A percentile compares a stretch with the other conserved stretches of the same genome.
phyloP scores from a whole-genome alignment of 2,113 vertebrate species.

The Pungitius pungitius region DNA sequence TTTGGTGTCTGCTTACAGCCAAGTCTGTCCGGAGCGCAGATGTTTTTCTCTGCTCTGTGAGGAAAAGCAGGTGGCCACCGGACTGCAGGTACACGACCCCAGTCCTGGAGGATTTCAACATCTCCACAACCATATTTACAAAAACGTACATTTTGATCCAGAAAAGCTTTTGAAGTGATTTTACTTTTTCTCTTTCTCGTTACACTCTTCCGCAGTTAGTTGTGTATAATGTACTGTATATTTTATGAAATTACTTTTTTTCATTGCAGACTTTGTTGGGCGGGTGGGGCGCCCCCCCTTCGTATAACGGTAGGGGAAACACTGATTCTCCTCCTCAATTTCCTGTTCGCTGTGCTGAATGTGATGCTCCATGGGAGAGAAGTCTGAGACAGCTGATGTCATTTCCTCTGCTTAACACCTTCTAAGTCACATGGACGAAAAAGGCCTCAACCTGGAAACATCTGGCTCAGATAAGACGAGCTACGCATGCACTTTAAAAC shows the following conservation, averaged over 20 bases:
- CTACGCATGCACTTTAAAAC: conserved; percentile 15
- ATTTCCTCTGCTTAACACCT: conserved; percentile 58
- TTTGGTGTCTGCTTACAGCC: conserved; percentile 55
- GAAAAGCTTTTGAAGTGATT: conserved; percentile 11
- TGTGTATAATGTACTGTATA: neutral
- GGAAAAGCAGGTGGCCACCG: conserved; percentile 63
- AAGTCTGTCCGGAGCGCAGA: too few species aligned
- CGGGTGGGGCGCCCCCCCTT: too few species aligned
- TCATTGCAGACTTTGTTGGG: too few species aligned
- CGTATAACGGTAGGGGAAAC: too few species aligned
- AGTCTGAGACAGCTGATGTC: conserved; percentile 52
- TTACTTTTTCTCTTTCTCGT: neutral
- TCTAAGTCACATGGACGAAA: conserved; percentile 24
- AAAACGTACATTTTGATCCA: conserved; percentile 2
- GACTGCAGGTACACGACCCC: conserved; percentile 36
- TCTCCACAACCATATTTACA: conserved; percentile 1
- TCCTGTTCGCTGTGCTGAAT: conserved; percentile 64
- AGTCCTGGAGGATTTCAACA: conserved; percentile 31
- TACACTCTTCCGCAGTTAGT: neutral
- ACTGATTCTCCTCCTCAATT: conserved; percentile 34
- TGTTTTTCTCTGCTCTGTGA: conserved; percentile 51
- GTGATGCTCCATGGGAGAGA: conserved; percentile 51
- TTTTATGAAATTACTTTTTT: too few species aligned
- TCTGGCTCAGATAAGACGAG: conserved; percentile 47
- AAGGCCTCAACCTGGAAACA: conserved; percentile 46